Base-by-base conservation (phyloP, 2,797 vertebrate genomes). In the Enteromius treurensis region DNA sequence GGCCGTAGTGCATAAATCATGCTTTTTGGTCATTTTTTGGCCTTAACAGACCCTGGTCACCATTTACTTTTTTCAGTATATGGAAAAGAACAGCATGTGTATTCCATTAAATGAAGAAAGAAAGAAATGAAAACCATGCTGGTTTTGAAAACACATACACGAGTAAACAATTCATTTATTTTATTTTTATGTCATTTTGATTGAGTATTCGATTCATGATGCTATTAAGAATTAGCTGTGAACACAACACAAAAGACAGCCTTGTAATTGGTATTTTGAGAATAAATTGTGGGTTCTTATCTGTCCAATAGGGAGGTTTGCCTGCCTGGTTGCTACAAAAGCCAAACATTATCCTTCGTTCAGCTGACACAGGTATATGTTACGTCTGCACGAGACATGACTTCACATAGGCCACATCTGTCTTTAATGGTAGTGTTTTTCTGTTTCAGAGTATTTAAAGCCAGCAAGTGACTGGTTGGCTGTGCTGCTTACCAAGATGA, bases 241-340 rank as follows among this genome's bases (percentile, higher is more conserved):
- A 21, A 37, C 45, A 67, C 26, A 80, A 49, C 26, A 67, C 45
- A 5, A 55, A 75, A 75, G 21, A 55, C 32, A 21, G 45, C 21
- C 64, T 21, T 53, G 26, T 87, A 42, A 55, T 70, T 87, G 10
- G 32, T 58, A 62, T 29, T 70, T 78, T 58, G 74, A 45, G 65
- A 71, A 51, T 86, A 76, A 73, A 49, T 71, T 76, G 70, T 34
- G 37, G 67, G 19, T 55, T 79, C 37, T 2, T 81, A 77, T 88
- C 85, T 87, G 17, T 75, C 42, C 51, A 83, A 53, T 85, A 99
- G 98, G 98, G 98, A 29, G 98, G 98, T 69, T 91, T 99, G 77
- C 98, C 98, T 5, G 94, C 96, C 4, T 99, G 98, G 98, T 91
- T 99, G 75, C 95, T 99, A 75, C 92, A 95, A 88, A 96, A 97